Conservation (phyloP, 2,797 vertebrate genomes). For the Gambelia wislizenii region DNA sequence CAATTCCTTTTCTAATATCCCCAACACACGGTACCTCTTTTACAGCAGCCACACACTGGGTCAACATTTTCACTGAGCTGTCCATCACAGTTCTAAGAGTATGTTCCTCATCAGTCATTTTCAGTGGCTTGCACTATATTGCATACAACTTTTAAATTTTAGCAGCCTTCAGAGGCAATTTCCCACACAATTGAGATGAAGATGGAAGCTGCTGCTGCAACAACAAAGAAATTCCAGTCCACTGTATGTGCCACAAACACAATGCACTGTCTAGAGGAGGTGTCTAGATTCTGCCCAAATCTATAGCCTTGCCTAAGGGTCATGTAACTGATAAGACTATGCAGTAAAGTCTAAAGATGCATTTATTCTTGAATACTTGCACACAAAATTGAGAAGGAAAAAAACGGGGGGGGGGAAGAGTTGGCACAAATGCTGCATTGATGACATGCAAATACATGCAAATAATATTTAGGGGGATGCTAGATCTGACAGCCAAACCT, state of each 20-base stretch:
- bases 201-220: background rate
- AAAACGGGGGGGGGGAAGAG: slow-evolving; percentile 24
- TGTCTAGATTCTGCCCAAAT: background rate
- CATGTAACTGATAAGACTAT: background rate
- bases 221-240: background rate
- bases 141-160: background rate
- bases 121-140: background rate
- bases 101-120: background rate
- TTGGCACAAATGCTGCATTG: slow-evolving; percentile 30
- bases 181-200: background rate
- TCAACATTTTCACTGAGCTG: too few relatives aligned
- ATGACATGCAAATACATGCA: slow-evolving; percentile 41
- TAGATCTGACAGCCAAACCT: slow-evolving; percentile 27
- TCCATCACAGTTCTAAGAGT: too few relatives aligned
- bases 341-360: background rate
- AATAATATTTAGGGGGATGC: slow-evolving; percentile 35
- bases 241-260: background rate
- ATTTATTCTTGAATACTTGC: slow-evolving; percentile 11
- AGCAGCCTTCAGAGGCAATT: background rate
- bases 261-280: background rate
- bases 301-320: background rate
- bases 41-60: too few relatives aligned
- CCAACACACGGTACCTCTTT: too few relatives aligned
- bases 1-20: too few relatives aligned
- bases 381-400: slow-evolving; percentile 14